Evolutionary conservation across 1,140 invertebrate genomes (phyloP).

Genomic region (Myzus persicae): DNA sequence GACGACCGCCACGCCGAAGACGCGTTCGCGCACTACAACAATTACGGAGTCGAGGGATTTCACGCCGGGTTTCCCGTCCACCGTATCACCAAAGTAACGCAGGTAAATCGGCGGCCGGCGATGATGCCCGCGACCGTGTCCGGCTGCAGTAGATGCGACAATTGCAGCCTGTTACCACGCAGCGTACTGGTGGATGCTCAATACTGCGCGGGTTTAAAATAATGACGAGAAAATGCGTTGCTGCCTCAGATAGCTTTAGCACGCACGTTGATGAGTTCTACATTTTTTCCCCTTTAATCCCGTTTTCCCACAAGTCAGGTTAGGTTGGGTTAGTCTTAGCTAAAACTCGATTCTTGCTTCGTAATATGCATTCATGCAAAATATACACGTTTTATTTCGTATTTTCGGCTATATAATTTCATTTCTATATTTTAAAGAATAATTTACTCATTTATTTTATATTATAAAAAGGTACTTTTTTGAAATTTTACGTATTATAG

Average conservation of each 20-base stretch:
- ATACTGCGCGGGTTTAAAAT: background rate
- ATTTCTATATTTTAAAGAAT: background rate
- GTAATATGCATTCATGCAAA: too few relatives aligned
- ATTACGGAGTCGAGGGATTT: background rate
- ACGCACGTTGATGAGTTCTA: background rate
- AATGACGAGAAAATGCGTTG: background rate
- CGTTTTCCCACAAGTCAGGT: too few relatives aligned
- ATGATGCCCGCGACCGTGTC: background rate
- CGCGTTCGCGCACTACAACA: background rate
- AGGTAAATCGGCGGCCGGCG: background rate
- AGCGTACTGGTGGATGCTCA: background rate
- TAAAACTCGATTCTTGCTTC: too few relatives aligned
- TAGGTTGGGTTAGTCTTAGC: too few relatives aligned
- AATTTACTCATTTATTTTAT: background rate
- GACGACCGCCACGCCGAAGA: background rate
- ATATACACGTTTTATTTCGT: too few relatives aligned
- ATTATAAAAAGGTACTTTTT: too few relatives aligned
- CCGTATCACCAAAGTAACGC: slow-evolving; percentile 42
- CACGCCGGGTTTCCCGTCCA: slow-evolving; percentile 14
- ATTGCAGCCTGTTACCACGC: too few relatives aligned
- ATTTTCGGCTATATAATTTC: background rate
- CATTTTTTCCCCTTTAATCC: background rate
- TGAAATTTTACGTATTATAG: too few relatives aligned
- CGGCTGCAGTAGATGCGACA: background rate
- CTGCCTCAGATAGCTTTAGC: too few relatives aligned